Evolutionary conservation across 1,140 invertebrate genomes (phyloP).

Genomic region (Euwallacea fornicatus): DNA sequence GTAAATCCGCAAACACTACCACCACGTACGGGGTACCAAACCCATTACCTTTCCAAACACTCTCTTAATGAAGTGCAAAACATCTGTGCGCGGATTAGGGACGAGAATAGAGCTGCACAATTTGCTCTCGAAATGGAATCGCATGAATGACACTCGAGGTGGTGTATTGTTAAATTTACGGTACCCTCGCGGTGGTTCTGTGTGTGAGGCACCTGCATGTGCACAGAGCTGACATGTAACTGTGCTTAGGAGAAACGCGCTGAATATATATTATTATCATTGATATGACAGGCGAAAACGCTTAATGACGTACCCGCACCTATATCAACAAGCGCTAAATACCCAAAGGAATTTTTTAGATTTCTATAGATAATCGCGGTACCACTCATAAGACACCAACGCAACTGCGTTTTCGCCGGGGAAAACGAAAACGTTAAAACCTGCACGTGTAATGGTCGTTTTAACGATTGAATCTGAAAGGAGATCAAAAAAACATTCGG

Average conservation of each 20-base stretch:
- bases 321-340: too few relatives aligned
- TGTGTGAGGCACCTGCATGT: not conserved
- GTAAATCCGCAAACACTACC: slow-evolving; percentile 23
- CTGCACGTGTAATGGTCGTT: too few relatives aligned
- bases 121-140: slow-evolving; percentile 18
- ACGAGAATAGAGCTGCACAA: slow-evolving; percentile 15
- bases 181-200: not conserved
- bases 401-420: not conserved
- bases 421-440: too few relatives aligned
- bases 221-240: not conserved
- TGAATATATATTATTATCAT: not conserved
- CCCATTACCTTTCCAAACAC: slow-evolving; percentile 26
- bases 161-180: slow-evolving; percentile 9
- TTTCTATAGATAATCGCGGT: not conserved
- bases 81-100: slow-evolving; percentile 16
- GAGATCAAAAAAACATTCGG: too few relatives aligned
- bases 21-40: slow-evolving; percentile 23
- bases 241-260: not conserved
- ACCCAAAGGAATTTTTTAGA: not conserved
- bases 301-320: not conserved
- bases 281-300: not conserved
- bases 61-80: slow-evolving; percentile 26
- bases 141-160: slow-evolving; percentile 4
- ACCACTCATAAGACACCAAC: not conserved
- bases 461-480: too few relatives aligned